Evolutionary conservation across 1,140 invertebrate genomes (phyloP).

Genomic region (Bradysia coprophila): DNA sequence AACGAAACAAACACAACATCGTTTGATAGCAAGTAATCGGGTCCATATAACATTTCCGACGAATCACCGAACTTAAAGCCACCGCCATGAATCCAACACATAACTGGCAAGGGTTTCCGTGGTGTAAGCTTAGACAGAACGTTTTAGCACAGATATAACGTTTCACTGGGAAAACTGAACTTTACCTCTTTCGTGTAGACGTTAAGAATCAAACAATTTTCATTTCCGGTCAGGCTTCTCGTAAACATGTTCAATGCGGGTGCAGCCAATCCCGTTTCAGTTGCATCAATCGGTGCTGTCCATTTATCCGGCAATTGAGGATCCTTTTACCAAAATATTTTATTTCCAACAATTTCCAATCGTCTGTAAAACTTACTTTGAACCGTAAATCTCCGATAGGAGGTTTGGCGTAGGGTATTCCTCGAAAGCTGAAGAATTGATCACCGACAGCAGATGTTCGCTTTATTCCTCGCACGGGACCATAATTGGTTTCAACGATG

Average conservation of each 20-base stretch:
- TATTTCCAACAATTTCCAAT: neutral
- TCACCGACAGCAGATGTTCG: slow-evolving; percentile 17
- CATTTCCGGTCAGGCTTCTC: slow-evolving; percentile 11
- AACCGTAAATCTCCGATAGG: slow-evolving; percentile 41
- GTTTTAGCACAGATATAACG: no score
- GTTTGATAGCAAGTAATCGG: slow-evolving; percentile 31
- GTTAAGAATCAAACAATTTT: slow-evolving; percentile 15
- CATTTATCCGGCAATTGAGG: slow-evolving; percentile 29
- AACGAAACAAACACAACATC: slow-evolving; percentile 37
- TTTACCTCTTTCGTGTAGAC: slow-evolving; percentile 9
- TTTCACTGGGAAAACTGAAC: no score
- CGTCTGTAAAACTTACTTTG: slow-evolving; percentile 11
- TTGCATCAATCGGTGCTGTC: no score
- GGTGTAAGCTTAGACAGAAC: no score
- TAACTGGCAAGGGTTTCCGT: no score
- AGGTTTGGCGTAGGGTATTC: slow-evolving; percentile 47
- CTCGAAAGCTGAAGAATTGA: slow-evolving; percentile 25
- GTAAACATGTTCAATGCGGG: slow-evolving; percentile 16
- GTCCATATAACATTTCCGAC: slow-evolving; percentile 23
- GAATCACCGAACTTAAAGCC: slow-evolving; percentile 24
- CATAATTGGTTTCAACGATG: slow-evolving; percentile 18
- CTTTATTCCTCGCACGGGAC: slow-evolving; percentile 18
- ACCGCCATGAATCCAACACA: slow-evolving; percentile 44
- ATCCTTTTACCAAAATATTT: slow-evolving; percentile 16
- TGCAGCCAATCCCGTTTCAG: slow-evolving; percentile 19